Evolutionary conservation across 92 coral and sea anemone species (phyloP).

Genomic region (Parazoanthus atlanticus): DNA sequence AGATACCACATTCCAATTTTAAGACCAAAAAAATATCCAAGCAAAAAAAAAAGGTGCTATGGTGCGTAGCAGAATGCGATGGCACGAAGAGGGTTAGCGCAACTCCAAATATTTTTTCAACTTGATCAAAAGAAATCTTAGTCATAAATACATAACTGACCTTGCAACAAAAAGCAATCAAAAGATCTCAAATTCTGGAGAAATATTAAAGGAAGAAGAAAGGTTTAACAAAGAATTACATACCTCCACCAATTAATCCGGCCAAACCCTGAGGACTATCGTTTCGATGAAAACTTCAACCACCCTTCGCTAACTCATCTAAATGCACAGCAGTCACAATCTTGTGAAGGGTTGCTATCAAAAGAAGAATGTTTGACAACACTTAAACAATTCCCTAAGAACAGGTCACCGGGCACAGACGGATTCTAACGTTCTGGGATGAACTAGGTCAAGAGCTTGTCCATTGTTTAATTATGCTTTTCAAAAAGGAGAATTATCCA

Average conservation of each 20-base stretch:
- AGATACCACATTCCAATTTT: neutral
- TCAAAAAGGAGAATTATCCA: too few species aligned
- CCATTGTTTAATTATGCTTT: too few species aligned
- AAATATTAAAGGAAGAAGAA: neutral
- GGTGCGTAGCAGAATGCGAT: neutral
- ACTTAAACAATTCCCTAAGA: too few species aligned
- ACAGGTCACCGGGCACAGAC: too few species aligned
- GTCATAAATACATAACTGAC: neutral
- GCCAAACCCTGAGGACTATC: neutral
- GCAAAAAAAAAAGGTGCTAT: neutral
- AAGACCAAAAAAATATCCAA: neutral
- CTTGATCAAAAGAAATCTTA: neutral
- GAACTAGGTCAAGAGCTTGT: too few species aligned
- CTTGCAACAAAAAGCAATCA: neutral
- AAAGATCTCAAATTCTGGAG: neutral
- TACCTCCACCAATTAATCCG: neutral
- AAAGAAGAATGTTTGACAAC: too few species aligned
- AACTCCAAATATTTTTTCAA: neutral
- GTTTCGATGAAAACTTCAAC: neutral
- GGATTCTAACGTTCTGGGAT: too few species aligned
- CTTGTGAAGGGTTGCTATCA: too few species aligned
- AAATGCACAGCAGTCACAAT: neutral
- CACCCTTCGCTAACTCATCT: neutral
- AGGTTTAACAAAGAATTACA: neutral
- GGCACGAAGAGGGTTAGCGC: neutral